A percentile compares a stretch with the other conserved stretches of the same genome.
These are phyloP conservation scores for Xylota sylvarum DNA, from an alignment of 2,888 invertebrate species.

Conservation along the genomic window DNA sequence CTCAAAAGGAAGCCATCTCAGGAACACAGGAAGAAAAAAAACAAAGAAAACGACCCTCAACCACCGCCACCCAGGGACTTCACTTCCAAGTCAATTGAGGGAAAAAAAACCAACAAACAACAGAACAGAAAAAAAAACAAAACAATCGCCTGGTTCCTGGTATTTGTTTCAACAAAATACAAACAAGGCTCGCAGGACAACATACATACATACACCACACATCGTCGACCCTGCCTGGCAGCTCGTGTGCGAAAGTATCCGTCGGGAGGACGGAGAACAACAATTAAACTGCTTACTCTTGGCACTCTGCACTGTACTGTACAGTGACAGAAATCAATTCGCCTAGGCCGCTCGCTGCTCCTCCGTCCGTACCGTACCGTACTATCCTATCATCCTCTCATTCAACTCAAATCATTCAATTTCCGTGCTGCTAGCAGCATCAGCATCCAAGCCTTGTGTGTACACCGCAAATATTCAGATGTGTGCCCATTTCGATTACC, in stretches of 20 bases:
- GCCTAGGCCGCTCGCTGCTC: constrained; percentile 16
- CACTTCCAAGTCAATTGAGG: constrained; percentile 32
- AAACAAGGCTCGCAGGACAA: constrained; percentile 53
- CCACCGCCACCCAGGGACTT: background rate
- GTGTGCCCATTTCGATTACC: constrained; percentile 76
- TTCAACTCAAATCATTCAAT: constrained; percentile 74
- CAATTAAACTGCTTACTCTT: constrained; percentile 75
- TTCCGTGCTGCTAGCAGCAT: constrained; percentile 66
- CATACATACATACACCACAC: constrained; percentile 22
- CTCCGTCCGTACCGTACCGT: background rate
- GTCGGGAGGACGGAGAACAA: constrained; percentile 47
- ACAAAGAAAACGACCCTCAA: background rate
- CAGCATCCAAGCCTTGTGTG: constrained; percentile 26
- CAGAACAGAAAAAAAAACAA: constrained; percentile 13
- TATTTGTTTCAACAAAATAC: constrained; percentile 41
- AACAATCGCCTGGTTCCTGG: constrained; percentile 31
- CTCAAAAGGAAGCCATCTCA: constrained; percentile 21
- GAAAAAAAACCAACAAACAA: constrained; percentile 9
- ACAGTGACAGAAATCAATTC: constrained; percentile 69
- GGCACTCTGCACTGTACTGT: constrained; percentile 27
- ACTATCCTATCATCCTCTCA: constrained; percentile 27
- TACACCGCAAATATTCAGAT: constrained; percentile 73
- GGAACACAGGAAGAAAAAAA: constrained; percentile 3
- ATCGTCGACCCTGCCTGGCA: constrained; percentile 4
- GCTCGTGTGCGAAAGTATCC: constrained; percentile 11